Base-by-base conservation (phyloP, 1,140 invertebrate genomes). In the Riptortus pedestris region DNA sequence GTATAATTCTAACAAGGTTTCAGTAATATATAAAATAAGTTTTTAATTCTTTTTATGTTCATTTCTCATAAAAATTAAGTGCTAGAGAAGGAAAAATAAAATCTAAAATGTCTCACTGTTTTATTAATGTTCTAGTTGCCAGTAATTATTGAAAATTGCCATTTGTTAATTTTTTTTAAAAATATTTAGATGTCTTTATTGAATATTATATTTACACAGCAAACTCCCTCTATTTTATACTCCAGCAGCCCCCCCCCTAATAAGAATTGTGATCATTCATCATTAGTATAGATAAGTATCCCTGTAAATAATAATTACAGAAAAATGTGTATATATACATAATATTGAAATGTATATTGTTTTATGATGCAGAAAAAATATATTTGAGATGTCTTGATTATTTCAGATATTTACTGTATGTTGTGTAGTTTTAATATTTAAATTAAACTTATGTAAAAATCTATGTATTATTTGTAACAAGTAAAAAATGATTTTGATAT, bases 181-280 rank as follows among this genome's bases (percentile, higher is more conserved):
- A n/a, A n/a, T n/a, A n/a, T n/a, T n/a, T n/a, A n/a, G n/a, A n/a
- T n/a, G n/a, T 47, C 45, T 47, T 9, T 47, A 47, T 47, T 47
- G 45, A n/a, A 20, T 47, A 12, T 22, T 47, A 22, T n/a, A n/a
- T n/a, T n/a, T n/a, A n/a, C n/a, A n/a, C n/a, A n/a, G n/a, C n/a
- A n/a, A n/a, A n/a, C n/a, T n/a, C n/a, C 43, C 47, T 62, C 60
- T 45, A 62, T 62, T 45, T 16, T 62, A n/a, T n/a, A n/a, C 31
- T 38, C 31, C 14, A 7, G 5, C 5, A 14, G 31, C 31, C 14
- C 31, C 5, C 14, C 14, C 31, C 22, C 51, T 55, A 64, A 64
- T 38, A 14, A 52, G n/a, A 51, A 57, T 64, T 64, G 62, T 64
- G 62, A 64, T 64, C 62, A 55, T 64, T 57, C 26, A 7, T 64